Evolutionary conservation across 2,797 vertebrate genomes (phyloP).

Genomic region (Micrastur ruficollis): DNA sequence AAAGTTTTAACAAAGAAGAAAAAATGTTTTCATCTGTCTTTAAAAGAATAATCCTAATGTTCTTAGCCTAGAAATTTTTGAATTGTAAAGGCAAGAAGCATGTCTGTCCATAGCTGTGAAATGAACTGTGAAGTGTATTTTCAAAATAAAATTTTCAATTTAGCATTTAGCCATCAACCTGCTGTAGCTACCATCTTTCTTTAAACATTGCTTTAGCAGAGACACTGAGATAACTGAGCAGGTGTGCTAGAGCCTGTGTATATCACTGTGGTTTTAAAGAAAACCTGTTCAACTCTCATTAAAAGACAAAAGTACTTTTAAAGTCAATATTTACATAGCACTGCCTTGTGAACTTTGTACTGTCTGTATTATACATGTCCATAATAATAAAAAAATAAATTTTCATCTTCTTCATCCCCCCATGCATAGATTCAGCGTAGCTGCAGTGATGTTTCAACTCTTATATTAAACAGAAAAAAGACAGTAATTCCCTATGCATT

Average conservation of each 20-base stretch:
- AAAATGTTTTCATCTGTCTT: accelerated
- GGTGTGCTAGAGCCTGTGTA: not conserved
- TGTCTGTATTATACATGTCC: not conserved
- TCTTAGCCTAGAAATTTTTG: not conserved
- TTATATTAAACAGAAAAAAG: not conserved
- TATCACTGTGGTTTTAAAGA: not conserved
- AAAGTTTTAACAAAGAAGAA: not conserved
- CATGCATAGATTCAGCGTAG: not conserved
- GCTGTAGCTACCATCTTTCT: not conserved
- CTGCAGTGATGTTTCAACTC: not conserved
- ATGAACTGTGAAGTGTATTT: not conserved
- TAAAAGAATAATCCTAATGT: not conserved
- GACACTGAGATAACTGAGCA: not conserved
- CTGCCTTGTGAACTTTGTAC: not conserved
- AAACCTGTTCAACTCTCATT: not conserved
- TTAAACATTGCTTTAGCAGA: not conserved
- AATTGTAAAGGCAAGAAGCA: not conserved
- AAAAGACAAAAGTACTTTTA: not conserved
- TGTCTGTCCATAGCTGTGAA: not conserved
- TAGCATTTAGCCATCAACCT: not conserved
- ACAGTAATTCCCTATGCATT: accelerated
- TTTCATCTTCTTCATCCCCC: not conserved
- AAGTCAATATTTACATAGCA: not conserved
- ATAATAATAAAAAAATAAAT: not conserved
- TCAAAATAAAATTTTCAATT: not conserved